phyloP scores from a whole-genome alignment of 2,113 vertebrate species.

The Desmodus rotundus region DNA sequence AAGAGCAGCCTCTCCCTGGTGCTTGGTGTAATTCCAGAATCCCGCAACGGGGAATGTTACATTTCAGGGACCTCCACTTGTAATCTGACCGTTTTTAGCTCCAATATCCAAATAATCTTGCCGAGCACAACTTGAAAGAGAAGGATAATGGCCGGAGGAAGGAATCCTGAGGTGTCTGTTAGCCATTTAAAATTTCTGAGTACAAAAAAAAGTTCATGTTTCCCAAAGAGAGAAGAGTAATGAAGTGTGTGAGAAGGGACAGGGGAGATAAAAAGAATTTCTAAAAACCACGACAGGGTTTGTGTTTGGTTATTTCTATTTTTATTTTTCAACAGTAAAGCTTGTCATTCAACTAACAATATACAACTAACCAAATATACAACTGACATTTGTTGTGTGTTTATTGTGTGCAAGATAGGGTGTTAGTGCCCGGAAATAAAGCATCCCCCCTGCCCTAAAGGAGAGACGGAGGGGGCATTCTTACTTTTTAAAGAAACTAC shows the following conservation, averaged over 20 bases:
- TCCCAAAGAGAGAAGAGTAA: constrained; percentile 10
- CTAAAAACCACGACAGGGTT: neutral
- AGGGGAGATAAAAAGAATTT: neutral
- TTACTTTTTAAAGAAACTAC: neutral
- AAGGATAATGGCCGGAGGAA: constrained; percentile 36
- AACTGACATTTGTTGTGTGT: neutral
- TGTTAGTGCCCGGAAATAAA: neutral
- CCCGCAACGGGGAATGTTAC: constrained; percentile 61
- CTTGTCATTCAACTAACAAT: neutral
- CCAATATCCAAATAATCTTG: constrained; percentile 65
- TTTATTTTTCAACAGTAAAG: constrained; percentile 36
- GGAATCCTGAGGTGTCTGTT: constrained; percentile 40
- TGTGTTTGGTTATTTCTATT: neutral
- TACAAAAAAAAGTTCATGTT: neutral
- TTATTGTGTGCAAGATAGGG: neutral
- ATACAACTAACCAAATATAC: too few species aligned
- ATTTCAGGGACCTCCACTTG: constrained; percentile 68
- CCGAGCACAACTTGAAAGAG: constrained; percentile 43
- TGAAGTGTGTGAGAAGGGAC: neutral
- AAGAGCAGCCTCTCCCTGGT: constrained; percentile 60
- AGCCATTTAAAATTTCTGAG: constrained; percentile 55
- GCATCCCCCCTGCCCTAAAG: neutral
- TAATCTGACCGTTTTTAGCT: constrained; percentile 57
- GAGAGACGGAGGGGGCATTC: too few species aligned
- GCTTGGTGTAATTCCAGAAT: constrained; percentile 67